phyloP scores from a whole-genome alignment of 2,113 vertebrate genomes.

The Cynocephalus volans region DNA sequence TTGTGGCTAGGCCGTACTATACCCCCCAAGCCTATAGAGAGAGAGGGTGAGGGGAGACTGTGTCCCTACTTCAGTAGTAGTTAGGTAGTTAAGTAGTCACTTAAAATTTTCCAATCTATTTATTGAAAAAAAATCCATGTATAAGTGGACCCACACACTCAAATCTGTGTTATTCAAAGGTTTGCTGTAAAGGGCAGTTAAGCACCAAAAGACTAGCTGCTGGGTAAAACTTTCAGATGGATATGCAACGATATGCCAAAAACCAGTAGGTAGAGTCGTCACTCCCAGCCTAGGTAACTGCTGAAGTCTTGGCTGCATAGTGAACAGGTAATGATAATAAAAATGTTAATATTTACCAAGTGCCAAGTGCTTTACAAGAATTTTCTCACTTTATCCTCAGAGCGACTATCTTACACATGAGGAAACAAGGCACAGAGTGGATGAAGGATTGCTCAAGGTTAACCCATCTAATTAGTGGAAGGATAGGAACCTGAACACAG shows the following conservation, averaged over 20 bases:
- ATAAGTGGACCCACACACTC: too few relatives aligned
- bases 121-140: too few relatives aligned
- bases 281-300: not conserved
- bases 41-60: too few relatives aligned
- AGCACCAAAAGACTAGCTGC: not conserved
- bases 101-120: too few relatives aligned
- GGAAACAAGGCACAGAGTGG: not conserved
- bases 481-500: not conserved
- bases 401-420: not conserved
- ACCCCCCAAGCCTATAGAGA: too few relatives aligned
- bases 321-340: not conserved
- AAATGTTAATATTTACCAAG: not conserved
- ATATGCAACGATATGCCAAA: not conserved
- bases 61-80: too few relatives aligned
- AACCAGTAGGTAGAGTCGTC: not conserved
- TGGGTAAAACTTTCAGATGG: not conserved
- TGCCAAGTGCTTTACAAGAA: not conserved
- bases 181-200: not conserved
- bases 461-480: not conserved
- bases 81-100: too few relatives aligned
- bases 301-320: not conserved
- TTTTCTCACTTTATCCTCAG: not conserved
- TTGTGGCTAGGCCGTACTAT: too few relatives aligned
- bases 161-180: too few relatives aligned
- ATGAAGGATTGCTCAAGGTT: not conserved